Conservation (phyloP, 2,888 invertebrate species). For the Poecilobothrus nobilitatus region DNA sequence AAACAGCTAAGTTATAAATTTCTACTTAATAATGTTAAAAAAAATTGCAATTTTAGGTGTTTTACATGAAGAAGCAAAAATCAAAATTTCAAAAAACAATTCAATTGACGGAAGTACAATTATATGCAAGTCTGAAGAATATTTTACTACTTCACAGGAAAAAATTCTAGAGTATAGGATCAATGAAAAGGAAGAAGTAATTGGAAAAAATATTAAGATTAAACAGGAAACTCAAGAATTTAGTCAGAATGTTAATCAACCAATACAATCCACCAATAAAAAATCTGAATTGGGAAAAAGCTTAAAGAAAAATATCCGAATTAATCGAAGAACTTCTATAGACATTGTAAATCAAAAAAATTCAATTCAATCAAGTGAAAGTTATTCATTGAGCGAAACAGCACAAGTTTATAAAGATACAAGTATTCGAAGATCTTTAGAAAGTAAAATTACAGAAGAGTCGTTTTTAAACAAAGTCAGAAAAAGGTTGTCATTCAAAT, state of each 20-base stretch:
- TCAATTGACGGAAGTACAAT: no score
- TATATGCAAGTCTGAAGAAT: no score
- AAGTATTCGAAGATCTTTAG: neutral
- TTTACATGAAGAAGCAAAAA: neutral
- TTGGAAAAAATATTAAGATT: neutral
- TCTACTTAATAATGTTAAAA: no score
- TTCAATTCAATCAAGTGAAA: neutral
- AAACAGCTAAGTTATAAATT: neutral
- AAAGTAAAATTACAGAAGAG: neutral
- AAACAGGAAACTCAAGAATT: no score
- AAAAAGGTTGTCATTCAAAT: neutral
- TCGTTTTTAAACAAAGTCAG: neutral
- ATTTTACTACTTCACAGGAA: neutral
- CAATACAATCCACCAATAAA: no score
- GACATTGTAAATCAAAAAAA: neutral
- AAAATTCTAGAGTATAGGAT: neutral
- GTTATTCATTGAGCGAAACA: neutral
- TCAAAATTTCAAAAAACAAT: neutral
- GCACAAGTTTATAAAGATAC: neutral
- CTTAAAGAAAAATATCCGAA: neutral
- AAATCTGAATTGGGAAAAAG: no score
- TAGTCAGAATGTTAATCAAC: no score
- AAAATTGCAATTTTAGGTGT: neutral
- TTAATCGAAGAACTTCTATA: neutral
- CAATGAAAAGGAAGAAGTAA: neutral